These are phyloP conservation scores for Cosmorhoe ocellata DNA, from an alignment of 2,888 invertebrate species.

Conservation along the genomic window DNA sequence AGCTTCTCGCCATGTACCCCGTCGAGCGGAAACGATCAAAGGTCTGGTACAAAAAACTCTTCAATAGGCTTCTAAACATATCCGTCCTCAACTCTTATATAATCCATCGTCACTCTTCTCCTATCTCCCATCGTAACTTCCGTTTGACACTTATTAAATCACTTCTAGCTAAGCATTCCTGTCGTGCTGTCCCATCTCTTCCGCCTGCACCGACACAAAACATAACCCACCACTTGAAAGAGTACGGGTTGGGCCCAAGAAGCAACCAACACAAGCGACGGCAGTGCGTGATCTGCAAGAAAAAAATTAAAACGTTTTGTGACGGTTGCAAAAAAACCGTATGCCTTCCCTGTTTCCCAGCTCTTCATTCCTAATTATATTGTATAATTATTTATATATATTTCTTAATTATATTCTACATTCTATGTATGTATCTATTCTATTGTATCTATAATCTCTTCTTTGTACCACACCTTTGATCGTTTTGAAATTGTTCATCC, in stretches of 20 bases:
- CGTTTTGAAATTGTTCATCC: conserved; percentile 4
- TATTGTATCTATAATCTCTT: conserved; percentile 8
- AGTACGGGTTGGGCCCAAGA: conserved; percentile 2
- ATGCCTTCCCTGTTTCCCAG: conserved; percentile 1
- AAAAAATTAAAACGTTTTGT: conserved; percentile 6
- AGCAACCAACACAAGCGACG: conserved; percentile 3
- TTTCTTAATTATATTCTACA: conserved; percentile 1
- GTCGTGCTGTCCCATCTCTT: neutral
- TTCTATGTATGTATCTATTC: conserved; percentile 3
- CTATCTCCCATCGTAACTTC: conserved; percentile 13
- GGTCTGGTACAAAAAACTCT: conserved; percentile 39
- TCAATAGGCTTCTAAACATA: conserved; percentile 25
- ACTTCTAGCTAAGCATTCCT: conserved; percentile 6
- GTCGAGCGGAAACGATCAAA: conserved; percentile 32
- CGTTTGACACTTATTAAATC: conserved; percentile 3
- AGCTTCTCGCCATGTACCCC: conserved; percentile 33
- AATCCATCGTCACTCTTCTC: conserved; percentile 9
- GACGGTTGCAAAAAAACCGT: conserved; percentile 7
- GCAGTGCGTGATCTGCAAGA: conserved; percentile 1
- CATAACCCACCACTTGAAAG: neutral
- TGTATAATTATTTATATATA: neutral
- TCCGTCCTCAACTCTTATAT: conserved; percentile 28
- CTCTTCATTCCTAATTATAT: conserved; percentile 2
- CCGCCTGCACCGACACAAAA: conserved; percentile 5
- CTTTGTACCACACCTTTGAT: conserved; percentile 16